Conservation (phyloP, 1,140 invertebrate species). For the Tetranychus cinnabarinus region DNA sequence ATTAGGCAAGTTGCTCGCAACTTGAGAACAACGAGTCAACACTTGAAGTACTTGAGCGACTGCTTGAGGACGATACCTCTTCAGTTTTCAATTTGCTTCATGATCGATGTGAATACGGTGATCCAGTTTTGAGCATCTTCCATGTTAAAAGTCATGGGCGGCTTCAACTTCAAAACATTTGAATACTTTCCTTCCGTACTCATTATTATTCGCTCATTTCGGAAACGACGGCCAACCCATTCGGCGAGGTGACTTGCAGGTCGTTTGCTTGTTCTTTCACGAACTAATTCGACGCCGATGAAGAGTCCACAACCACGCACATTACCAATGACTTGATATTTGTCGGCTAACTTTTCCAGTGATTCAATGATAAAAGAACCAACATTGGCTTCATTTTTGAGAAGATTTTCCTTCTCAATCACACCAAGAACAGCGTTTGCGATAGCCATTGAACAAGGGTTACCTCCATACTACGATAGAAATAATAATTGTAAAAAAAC, state of each 20-base stretch:
- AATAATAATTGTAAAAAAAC: background rate
- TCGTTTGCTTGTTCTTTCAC: conserved; percentile 41
- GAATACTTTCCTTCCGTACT: conserved; percentile 76
- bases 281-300: conserved; percentile 77
- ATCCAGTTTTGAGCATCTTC: conserved; percentile 42
- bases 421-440: conserved; percentile 83
- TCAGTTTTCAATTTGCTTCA: background rate
- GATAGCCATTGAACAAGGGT: conserved; percentile 88
- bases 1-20: too few species aligned
- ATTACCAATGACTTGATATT: conserved; percentile 50
- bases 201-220: conserved; percentile 58
- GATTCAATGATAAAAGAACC: conserved; percentile 50
- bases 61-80: too few species aligned
- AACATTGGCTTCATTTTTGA: conserved; percentile 51
- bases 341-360: conserved; percentile 39
- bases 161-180: conserved; percentile 90
- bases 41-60: too few species aligned
- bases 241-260: conserved; percentile 61
- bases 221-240: conserved; percentile 42
- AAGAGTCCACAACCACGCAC: conserved; percentile 65
- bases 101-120: background rate
- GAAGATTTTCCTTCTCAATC: conserved; percentile 54
- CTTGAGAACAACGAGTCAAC: too few species aligned
- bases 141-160: conserved; percentile 74
- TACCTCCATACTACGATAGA: conserved; percentile 67